Evolutionary conservation across 2,113 vertebrate genomes (phyloP).

Genomic region (Marmota flaviventris): DNA sequence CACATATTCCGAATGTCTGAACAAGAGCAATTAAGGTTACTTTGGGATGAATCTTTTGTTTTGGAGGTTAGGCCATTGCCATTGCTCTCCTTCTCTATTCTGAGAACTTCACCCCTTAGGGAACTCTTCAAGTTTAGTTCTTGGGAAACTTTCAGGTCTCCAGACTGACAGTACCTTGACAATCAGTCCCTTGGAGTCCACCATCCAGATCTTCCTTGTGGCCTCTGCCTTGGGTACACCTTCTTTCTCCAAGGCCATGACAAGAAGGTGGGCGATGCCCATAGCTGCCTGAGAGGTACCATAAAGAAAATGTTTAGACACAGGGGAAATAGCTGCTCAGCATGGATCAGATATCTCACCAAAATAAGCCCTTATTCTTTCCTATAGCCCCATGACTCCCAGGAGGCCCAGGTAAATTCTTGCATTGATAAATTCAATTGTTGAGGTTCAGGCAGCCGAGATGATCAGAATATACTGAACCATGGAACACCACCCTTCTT

Average conservation of each 20-base stretch:
- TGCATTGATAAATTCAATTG: constrained; percentile 15
- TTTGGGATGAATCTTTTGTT: neutral
- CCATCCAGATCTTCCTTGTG: constrained; percentile 97
- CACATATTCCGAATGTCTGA: neutral
- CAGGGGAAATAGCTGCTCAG: neutral
- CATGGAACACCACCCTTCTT: neutral
- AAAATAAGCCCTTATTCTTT: neutral
- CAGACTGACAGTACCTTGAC: constrained; percentile 92
- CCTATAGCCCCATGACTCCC: too few relatives aligned
- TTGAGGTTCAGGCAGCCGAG: neutral
- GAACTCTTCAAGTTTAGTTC: neutral
- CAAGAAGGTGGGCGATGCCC: constrained; percentile 95
- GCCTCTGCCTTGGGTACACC: constrained; percentile 92
- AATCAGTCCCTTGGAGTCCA: constrained; percentile 97
- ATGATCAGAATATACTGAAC: neutral
- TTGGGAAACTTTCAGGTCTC: neutral
- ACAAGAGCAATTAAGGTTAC: neutral
- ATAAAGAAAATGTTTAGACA: neutral
- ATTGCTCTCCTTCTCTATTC: neutral
- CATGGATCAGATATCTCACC: neutral
- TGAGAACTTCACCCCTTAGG: neutral
- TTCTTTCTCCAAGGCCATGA: constrained; percentile 97
- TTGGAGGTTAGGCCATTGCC: neutral
- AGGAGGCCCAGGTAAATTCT: neutral
- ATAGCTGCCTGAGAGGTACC: constrained; percentile 92